Evolutionary conservation across 2,113 vertebrate genomes (phyloP).

Genomic region (Ciconia stormi): DNA sequence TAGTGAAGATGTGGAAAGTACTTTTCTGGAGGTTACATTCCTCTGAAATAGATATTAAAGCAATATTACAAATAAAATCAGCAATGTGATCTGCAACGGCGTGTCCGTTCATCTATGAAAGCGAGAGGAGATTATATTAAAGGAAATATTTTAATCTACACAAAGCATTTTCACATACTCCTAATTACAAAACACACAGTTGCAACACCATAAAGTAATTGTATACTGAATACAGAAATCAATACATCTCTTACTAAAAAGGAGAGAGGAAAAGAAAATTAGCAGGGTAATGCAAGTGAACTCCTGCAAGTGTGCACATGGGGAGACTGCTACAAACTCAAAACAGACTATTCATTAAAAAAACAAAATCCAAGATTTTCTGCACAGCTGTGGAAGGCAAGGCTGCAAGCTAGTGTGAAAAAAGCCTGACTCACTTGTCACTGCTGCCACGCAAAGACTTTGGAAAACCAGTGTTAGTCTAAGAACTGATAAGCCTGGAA

Average conservation of each 20-base stretch:
- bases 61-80: constrained; percentile 53
- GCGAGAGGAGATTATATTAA: constrained; percentile 36
- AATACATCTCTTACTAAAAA: constrained; percentile 45
- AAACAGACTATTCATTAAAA: background rate
- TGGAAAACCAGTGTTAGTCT: background rate
- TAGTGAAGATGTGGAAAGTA: constrained; percentile 23
- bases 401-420: background rate
- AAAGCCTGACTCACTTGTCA: background rate
- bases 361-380: background rate
- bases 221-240: constrained; percentile 43
- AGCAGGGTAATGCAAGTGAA: constrained; percentile 2
- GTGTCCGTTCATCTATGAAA: constrained; percentile 19
- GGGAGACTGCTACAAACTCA: constrained; percentile 2
- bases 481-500: background rate
- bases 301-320: background rate
- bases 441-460: background rate
- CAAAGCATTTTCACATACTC: constrained; percentile 33
- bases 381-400: constrained; percentile 1
- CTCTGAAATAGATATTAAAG: constrained; percentile 54
- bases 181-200: constrained; percentile 41
- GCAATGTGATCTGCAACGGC: constrained; percentile 1
- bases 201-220: constrained; percentile 39
- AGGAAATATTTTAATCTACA: constrained; percentile 53
- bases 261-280: background rate
- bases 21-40: constrained; percentile 55